Percentiles rank a stretch among this genome's conserved stretches.
Evolutionary conservation across 2,888 invertebrate genomes (phyloP).

Genomic region (Callosobruchus maculatus): DNA sequence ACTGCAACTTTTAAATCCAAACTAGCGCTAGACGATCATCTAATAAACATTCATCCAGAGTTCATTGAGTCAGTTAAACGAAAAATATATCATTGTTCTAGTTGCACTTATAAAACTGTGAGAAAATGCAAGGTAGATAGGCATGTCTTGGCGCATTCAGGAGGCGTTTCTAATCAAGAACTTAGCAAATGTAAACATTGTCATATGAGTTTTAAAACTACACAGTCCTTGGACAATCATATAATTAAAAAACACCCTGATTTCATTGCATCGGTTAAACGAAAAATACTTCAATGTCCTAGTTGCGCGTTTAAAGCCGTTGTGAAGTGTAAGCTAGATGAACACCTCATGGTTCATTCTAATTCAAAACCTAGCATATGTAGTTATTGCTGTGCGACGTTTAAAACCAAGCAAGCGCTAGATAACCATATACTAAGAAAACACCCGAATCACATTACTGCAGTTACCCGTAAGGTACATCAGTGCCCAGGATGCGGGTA

Average conservation of each 20-base stretch:
- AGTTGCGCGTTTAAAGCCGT: not conserved
- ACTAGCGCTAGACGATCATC: not conserved
- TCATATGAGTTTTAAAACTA: not conserved
- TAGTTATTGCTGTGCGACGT: not conserved
- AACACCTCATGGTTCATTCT: not conserved
- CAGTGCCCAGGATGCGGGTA: not conserved
- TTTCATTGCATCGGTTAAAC: not conserved
- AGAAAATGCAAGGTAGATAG: no score
- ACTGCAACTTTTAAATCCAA: not conserved
- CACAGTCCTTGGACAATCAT: not conserved
- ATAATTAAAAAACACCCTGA: not conserved
- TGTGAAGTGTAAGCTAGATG: not conserved
- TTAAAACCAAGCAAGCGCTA: not conserved
- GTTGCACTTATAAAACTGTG: not conserved
- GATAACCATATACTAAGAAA: not conserved
- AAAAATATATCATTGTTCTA: not conserved
- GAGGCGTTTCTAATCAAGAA: no score
- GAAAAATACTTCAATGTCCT: not conserved
- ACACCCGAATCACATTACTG: not conserved
- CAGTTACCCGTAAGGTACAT: not conserved
- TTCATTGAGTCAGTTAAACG: not conserved
- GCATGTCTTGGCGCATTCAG: no score
- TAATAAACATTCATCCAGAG: not conserved
- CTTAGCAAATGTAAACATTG: not conserved
- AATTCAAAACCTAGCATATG: not conserved